These are phyloP conservation scores for Euphysa ruthae DNA, from an alignment of 30 jellyfish, hydroid and myxozoan species.

Conservation along the genomic window DNA sequence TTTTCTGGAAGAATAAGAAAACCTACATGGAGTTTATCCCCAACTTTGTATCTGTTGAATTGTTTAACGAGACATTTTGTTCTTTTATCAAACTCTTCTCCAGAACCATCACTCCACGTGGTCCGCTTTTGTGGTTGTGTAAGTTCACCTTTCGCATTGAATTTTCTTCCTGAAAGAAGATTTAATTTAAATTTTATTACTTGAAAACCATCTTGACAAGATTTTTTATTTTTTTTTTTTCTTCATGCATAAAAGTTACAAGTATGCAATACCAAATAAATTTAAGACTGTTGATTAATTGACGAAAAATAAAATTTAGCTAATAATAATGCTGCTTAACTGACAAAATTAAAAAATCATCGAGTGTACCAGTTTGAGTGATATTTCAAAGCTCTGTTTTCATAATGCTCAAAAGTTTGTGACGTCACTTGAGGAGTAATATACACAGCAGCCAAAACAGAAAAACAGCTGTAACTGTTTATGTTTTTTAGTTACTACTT, in stretches of 20 bases:
- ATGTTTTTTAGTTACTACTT: too few relatives aligned
- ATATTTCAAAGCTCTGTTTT: too few relatives aligned
- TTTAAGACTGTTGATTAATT: not conserved
- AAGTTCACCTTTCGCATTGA: constrained; percentile 77
- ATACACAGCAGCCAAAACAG: too few relatives aligned
- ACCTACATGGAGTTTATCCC: constrained; percentile 59
- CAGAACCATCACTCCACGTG: constrained; percentile 88
- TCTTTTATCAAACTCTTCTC: constrained; percentile 53
- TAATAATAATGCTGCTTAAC: too few relatives aligned
- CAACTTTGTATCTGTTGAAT: constrained; percentile 62
- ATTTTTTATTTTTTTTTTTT: not conserved
- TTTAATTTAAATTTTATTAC: not conserved
- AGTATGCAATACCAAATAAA: not conserved
- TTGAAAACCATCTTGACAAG: not conserved
- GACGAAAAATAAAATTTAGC: too few relatives aligned
- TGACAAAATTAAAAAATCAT: too few relatives aligned
- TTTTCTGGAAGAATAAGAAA: not conserved
- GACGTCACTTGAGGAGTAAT: too few relatives aligned
- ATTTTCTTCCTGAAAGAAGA: constrained; percentile 57
- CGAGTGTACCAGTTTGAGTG: too few relatives aligned
- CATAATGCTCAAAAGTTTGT: too few relatives aligned
- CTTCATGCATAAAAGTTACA: not conserved
- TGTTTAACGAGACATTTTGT: constrained; percentile 71
- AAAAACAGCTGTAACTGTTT: too few relatives aligned
- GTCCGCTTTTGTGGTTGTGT: constrained; percentile 35